Base-by-base conservation (phyloP, 2,888 invertebrate genomes). In the Ptychoptera contaminata region DNA sequence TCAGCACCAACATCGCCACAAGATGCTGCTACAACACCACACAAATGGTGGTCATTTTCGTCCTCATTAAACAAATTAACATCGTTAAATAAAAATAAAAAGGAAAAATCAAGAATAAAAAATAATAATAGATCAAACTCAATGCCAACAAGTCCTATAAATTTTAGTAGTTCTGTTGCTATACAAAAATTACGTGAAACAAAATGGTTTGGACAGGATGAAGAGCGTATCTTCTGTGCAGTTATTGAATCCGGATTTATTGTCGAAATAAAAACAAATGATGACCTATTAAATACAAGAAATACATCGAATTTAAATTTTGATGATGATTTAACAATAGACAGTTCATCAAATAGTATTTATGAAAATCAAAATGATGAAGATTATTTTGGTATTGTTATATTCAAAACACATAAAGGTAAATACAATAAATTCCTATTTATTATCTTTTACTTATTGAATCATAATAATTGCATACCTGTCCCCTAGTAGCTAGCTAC, bases 391-490 rank as follows among this genome's bases (percentile, higher is more conserved):
- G 80, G 80, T 53, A 69, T 82, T 54, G 79, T 77, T 54, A 68
- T 79, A 62, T 79, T 79, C 73, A 76, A 77, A 63, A 72, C 74
- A 61, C 76, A 77, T 61, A 78, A 78, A 74, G 79, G 80, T 78
- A 52, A 59, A 59, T 40, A 31, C 14, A 8, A 36, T 12, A 11
- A 36, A 36, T 36, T 36, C 12, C 2, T 15, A 12, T 36, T 36
- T 8, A 7, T 35, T 35, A 11, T n/a, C 9, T 35, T 36, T n/a
- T 36, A 6, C 6, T n/a, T 9, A 36, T 36, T 15, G 2, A 37
- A 16, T 16, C 10, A 37, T 15, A 9, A 16, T 15, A 16, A 15
- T 37, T 3, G 7, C 16, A 10, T 11, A 9, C 32, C 32, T n/a
- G 8, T 4, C 9, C 9, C 2, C 9, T 32, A 16, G 8, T 40